Percentiles rank a stretch among this genome's conserved stretches.
These are phyloP conservation scores for Simalia tracyae DNA, from an alignment of 2,797 vertebrate species.

Conservation along the genomic window DNA sequence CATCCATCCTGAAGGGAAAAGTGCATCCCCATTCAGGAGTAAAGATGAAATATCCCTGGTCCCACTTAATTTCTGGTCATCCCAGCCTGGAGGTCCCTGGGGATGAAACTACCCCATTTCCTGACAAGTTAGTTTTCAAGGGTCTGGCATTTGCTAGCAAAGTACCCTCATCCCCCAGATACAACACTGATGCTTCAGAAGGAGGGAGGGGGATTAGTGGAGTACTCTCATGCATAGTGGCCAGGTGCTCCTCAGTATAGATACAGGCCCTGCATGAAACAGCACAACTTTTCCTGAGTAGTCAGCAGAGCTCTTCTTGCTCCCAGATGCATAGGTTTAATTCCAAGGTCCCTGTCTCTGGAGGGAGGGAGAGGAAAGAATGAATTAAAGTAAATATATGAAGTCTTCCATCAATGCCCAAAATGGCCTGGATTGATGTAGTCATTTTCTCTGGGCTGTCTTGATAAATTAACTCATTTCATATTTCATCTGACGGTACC, in stretches of 20 bases:
- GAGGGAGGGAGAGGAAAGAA: not conserved
- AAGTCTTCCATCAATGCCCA: not conserved
- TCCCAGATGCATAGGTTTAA: not conserved
- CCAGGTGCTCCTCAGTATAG: not conserved
- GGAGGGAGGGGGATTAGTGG: not conserved
- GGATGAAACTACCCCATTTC: not conserved
- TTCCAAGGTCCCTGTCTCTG: not conserved
- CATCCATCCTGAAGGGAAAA: not conserved
- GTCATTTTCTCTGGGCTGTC: not conserved
- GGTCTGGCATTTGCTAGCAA: not conserved
- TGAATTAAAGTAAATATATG: not conserved
- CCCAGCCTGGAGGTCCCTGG: not conserved
- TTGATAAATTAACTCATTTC: not conserved
- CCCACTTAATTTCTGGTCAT: not conserved
- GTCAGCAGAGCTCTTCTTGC: not conserved
- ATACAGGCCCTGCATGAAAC: not conserved
- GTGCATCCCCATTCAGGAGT: not conserved
- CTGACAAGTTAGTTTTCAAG: not conserved
- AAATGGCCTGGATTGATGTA: not conserved
- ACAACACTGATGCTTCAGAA: not conserved
- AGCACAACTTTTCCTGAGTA: not conserved
- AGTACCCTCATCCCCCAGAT: not conserved
- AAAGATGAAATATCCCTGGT: not conserved
- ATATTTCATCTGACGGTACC: not conserved
- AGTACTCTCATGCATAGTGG: not conserved